Conservation (phyloP, 53 echinoderm and acorn worm genomes). For the Glandiceps talaboti region DNA sequence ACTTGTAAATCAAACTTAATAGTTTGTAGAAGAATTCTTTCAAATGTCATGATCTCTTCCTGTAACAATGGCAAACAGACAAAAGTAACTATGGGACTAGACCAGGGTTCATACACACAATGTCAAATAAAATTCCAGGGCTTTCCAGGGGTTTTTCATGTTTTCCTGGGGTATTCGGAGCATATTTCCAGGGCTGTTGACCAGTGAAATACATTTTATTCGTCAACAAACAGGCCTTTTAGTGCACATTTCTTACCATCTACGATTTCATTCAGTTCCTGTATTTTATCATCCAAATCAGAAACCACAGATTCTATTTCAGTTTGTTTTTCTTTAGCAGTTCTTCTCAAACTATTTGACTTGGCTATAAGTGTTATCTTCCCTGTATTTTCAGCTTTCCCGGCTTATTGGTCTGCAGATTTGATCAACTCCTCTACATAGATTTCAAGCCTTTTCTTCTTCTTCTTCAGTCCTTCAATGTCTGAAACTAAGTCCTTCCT, state of each 20-base stretch:
- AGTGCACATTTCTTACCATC: too few relatives aligned
- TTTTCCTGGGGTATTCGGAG: background rate
- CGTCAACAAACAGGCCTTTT: too few relatives aligned
- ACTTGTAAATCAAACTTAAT: constrained; percentile 99
- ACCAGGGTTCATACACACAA: background rate
- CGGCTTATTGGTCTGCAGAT: constrained; percentile 43
- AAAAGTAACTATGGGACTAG: background rate
- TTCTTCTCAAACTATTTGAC: constrained; percentile 38
- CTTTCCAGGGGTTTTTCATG: background rate
- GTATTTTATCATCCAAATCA: background rate
- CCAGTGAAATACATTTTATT: background rate
- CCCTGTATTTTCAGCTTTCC: constrained; percentile 28
- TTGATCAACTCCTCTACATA: constrained; percentile 24
- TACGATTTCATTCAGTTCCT: background rate
- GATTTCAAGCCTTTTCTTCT: constrained; percentile 22
- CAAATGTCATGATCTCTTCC: constrained; percentile 99
- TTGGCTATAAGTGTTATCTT: constrained; percentile 28
- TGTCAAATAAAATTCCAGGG: background rate
- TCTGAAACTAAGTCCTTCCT: constrained; percentile 28
- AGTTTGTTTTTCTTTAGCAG: constrained; percentile 19
- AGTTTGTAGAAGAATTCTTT: constrained; percentile 76
- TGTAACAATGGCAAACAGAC: too few relatives aligned
- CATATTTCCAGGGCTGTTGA: background rate
- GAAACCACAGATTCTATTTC: constrained; percentile 9
- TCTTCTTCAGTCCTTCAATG: constrained; percentile 34